Conservation (phyloP, 2,888 invertebrate species). For the Miltochrista miniata region DNA sequence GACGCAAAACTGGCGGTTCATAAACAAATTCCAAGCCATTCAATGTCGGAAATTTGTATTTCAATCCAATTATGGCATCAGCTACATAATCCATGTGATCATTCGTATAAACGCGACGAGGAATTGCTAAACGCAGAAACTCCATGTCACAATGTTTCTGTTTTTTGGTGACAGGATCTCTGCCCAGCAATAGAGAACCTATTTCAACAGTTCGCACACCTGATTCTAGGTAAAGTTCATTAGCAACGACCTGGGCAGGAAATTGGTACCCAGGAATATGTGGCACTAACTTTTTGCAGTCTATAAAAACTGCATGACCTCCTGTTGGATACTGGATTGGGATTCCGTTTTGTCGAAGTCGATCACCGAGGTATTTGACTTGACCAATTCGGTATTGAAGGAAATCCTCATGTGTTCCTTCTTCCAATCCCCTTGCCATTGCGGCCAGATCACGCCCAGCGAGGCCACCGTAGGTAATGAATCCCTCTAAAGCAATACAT, state of each 20-base stretch:
- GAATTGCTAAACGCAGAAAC: conserved; percentile 10
- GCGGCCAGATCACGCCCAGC: conserved; percentile 14
- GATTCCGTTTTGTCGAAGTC: conserved; percentile 8
- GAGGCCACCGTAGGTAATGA: conserved; percentile 12
- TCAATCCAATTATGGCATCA: conserved; percentile 7
- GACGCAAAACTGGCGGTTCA: conserved; percentile 12
- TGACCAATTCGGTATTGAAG: conserved; percentile 12
- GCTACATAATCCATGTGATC: conserved; percentile 15
- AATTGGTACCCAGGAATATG: conserved; percentile 11
- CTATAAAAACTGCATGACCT: conserved; percentile 11
- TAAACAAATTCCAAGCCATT: conserved; percentile 7
- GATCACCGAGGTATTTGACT: conserved; percentile 10
- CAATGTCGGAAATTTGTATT: conserved; percentile 1
- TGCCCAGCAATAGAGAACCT: conserved; percentile 11
- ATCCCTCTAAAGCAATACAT: conserved; percentile 12
- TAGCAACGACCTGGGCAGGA: conserved; percentile 12
- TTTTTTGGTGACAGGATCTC: conserved; percentile 5
- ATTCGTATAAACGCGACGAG: conserved; percentile 16
- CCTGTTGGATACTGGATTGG: conserved; percentile 14
- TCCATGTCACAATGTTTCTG: conserved; percentile 13
- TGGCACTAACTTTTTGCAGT: conserved; percentile 10
- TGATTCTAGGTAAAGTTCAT: conserved; percentile 8
- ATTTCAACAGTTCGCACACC: conserved; percentile 13
- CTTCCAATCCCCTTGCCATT: conserved; percentile 12
- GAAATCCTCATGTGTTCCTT: conserved; percentile 7